Base-by-base conservation (phyloP, 2,888 invertebrate species). In the Elaeidobius kamerunicus region DNA sequence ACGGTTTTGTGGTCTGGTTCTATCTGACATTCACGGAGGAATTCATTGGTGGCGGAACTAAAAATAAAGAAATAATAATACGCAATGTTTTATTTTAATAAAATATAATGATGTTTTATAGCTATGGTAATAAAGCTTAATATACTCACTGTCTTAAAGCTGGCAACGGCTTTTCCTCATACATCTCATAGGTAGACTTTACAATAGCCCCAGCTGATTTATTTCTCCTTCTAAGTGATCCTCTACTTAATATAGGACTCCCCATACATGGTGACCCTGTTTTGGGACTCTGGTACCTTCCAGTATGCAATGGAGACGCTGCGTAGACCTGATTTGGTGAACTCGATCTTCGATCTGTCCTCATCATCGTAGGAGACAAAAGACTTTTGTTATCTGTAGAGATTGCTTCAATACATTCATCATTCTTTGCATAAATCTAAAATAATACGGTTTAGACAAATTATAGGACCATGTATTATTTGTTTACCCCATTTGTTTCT, bases 101-200 rank as follows among this genome's bases (percentile, higher is more conserved):
- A n/a, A n/a, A n/a, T 12, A 2, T 12, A 28, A 3, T 28, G 9
- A 28, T 28, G 4, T 28, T 28, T 3, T 28, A 12, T 28, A 28
- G 12, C 12, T 28, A 28, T 2, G 12, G 28, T 12, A 3, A 12
- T 28, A 14, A 7, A 14, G 9, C 18, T 36, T 16, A 17, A n/a
- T n/a, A n/a, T 35, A 56, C 84, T 82, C 77, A 91, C 91, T 90
- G 91, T 72, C 91, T 83, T 44, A 91, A 75, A 28, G 91, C 88
- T 6, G 92, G 92, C 54, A 93, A 78, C 0, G 89, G 80, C 49
- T 91, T 78, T 63, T 93, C 92, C 67, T 93, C 93, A 63, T 92
- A 92, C 60, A 88, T 89, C 69, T 91, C 90, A 64, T 88, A 91
- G 2, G 87, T 88, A 11, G 85, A 78, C 61, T 75, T 75, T 6